phyloP scores from a whole-genome alignment of 2,113 vertebrate genomes.

The Diadophis punctatus region DNA sequence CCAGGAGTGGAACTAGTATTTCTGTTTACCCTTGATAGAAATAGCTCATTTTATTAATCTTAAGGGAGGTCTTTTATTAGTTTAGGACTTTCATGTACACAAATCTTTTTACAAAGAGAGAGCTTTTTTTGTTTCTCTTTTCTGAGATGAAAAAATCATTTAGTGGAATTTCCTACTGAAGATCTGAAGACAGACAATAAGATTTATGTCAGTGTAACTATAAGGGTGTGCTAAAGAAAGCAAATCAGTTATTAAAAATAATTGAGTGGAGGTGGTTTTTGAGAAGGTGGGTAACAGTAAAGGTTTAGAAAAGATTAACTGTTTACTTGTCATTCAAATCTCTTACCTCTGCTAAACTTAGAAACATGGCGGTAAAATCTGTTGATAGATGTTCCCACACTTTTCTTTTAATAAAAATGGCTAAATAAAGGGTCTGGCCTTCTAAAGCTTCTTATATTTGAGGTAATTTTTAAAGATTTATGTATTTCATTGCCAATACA shows the following conservation, averaged over 20 bases:
- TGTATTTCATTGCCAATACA: neutral
- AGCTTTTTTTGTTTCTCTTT: slow-evolving; percentile 16
- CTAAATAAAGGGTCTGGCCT: slow-evolving; percentile 25
- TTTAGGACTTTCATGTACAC: neutral
- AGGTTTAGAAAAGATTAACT: slow-evolving; percentile 46
- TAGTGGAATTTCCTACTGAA: slow-evolving; percentile 28
- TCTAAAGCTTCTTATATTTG: neutral
- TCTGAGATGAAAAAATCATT: slow-evolving; percentile 25
- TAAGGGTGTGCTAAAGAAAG: slow-evolving; percentile 43
- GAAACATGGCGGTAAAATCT: slow-evolving; percentile 12
- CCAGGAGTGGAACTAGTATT: neutral
- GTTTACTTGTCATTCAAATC: slow-evolving; percentile 42
- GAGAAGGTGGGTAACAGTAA: slow-evolving; percentile 25
- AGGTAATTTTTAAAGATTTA: neutral
- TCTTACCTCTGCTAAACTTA: slow-evolving; percentile 12
- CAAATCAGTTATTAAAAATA: slow-evolving; percentile 46
- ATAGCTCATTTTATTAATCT: slow-evolving; percentile 2
- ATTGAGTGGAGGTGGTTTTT: slow-evolving; percentile 38
- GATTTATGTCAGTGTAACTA: slow-evolving; percentile 39
- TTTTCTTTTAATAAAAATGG: slow-evolving; percentile 47
- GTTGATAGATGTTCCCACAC: neutral
- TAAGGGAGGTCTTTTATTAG: slow-evolving; percentile 37
- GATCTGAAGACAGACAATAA: slow-evolving; percentile 48
- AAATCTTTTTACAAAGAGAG: neutral
- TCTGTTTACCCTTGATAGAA: neutral